phyloP scores from a whole-genome alignment of 1,140 invertebrate species.

The Panagrolaimus sp. region DNA sequence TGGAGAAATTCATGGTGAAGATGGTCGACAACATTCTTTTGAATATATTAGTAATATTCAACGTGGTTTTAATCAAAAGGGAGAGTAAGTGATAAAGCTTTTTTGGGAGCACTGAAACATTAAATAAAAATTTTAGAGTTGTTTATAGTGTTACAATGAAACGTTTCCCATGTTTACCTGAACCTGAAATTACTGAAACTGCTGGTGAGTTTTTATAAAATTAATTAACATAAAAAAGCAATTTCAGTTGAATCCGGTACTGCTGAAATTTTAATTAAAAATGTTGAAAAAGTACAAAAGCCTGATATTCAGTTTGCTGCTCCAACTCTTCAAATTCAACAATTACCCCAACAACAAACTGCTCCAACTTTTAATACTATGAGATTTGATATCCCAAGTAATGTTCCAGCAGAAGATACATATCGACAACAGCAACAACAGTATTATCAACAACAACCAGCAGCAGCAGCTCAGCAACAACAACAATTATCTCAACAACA shows the following conservation, averaged over 20 bases:
- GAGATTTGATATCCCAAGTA: not conserved
- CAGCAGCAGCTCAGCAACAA: not conserved
- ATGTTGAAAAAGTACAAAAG: slow-evolving; percentile 25
- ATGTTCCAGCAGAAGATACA: not conserved
- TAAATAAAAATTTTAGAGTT: slow-evolving; percentile 19
- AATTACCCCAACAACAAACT: not conserved
- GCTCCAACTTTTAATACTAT: not conserved
- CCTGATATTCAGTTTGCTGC: not conserved
- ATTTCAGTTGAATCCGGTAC: slow-evolving; percentile 25
- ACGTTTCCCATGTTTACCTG: slow-evolving; percentile 24
- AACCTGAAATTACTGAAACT: slow-evolving; percentile 17
- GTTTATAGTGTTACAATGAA: slow-evolving; percentile 30
- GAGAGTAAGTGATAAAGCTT: slow-evolving; percentile 8
- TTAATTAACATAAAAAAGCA: not conserved
- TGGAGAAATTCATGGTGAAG: slow-evolving; percentile 39
- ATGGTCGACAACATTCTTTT: slow-evolving; percentile 42
- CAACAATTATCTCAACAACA: no score
- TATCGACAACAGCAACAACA: not conserved
- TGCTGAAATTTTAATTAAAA: slow-evolving; percentile 25
- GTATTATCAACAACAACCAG: not conserved
- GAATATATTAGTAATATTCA: slow-evolving; percentile 44
- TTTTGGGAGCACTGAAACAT: not conserved
- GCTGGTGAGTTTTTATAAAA: not conserved
- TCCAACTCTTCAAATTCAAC: not conserved
- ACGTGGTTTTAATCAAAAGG: slow-evolving; percentile 32